Conservation (phyloP, 2,113 vertebrate species). For the Candoia aspera region DNA sequence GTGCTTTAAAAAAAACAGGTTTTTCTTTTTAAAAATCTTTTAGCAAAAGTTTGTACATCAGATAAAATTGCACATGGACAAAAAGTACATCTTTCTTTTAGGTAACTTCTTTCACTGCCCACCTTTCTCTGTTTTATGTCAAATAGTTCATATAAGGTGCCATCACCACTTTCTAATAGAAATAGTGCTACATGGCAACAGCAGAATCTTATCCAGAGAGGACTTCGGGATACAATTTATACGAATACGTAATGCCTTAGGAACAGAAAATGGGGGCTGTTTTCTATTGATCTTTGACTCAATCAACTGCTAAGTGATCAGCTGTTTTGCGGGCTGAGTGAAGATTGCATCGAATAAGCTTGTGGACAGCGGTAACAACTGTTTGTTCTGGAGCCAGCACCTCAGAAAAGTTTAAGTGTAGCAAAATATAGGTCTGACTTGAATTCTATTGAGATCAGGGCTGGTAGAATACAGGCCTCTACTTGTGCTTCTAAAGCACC, state of each 20-base stretch:
- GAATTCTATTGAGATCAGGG: background rate
- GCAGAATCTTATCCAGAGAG: conserved; percentile 3
- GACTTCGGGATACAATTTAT: background rate
- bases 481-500: background rate
- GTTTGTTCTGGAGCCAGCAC: background rate
- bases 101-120: background rate
- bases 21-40: conserved; percentile 28
- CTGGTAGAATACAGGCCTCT: background rate
- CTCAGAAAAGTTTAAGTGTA: background rate
- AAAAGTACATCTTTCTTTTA: fast-evolving
- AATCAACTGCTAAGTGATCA: background rate
- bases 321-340: background rate
- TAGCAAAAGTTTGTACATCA: background rate
- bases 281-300: background rate
- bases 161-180: background rate
- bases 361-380: background rate
- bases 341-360: background rate
- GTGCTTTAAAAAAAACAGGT: background rate
- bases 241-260: background rate
- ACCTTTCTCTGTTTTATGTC: background rate
- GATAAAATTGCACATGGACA: background rate
- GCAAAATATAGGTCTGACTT: background rate
- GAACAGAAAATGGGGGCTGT: background rate
- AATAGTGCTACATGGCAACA: background rate
- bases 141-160: background rate